Conservation (phyloP, 2,888 invertebrate species). For the Protula sp. region DNA sequence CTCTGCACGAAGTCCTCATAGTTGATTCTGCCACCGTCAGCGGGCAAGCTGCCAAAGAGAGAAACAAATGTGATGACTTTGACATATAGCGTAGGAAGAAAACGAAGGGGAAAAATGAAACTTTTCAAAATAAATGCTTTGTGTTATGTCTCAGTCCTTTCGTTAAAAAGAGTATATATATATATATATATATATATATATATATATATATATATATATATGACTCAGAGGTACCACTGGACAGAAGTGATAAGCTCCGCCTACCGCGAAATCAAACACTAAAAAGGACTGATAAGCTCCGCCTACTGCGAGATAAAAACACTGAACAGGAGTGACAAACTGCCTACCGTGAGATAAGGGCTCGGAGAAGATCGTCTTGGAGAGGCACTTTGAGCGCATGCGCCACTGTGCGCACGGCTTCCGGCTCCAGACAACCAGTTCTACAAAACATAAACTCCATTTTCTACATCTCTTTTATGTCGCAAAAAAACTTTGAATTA, state of each 20-base stretch:
- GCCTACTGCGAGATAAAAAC: too few species aligned
- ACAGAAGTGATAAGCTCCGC: too few species aligned
- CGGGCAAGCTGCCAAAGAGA: too few species aligned
- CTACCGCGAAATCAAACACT: too few species aligned
- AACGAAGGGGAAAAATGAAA: not conserved
- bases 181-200: too few species aligned
- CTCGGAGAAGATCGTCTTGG: conserved; percentile 42
- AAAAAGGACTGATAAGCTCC: too few species aligned
- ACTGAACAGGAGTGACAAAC: too few species aligned
- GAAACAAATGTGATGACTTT: too few species aligned
- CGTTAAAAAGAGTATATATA: too few species aligned
- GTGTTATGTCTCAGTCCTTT: not conserved
- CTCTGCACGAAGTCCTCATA: conserved; percentile 37
- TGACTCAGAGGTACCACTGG: too few species aligned
- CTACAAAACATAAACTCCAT: not conserved
- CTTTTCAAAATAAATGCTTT: not conserved
- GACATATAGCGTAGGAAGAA: too few species aligned
- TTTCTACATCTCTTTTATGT: not conserved
- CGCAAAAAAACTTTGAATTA: not conserved
- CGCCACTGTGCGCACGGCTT: conserved; percentile 38
- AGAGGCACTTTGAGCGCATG: conserved; percentile 45
- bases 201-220: too few species aligned
- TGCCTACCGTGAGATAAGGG: conserved; percentile 41
- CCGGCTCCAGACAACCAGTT: conserved; percentile 32
- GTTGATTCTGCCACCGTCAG: conserved; percentile 30